Percentiles rank a stretch among this genome's conserved stretches.
Evolutionary conservation across 2,888 invertebrate species (phyloP).

Genomic region (Heliconius aoede): DNA sequence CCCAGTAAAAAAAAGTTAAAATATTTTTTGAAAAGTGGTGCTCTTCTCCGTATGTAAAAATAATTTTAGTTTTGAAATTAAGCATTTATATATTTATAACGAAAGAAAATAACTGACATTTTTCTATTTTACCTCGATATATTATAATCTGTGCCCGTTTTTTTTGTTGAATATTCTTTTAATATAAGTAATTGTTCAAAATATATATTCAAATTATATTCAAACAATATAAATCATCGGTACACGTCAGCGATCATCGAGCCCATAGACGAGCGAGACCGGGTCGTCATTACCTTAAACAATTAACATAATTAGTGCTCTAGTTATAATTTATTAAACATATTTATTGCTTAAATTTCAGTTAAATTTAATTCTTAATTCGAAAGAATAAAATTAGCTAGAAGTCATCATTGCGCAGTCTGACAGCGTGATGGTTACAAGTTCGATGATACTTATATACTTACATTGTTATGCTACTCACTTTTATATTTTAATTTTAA

Average conservation of each 20-base stretch:
- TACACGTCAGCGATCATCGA: not conserved
- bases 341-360: not conserved
- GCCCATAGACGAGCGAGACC: not conserved
- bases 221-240: not conserved
- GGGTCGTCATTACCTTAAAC: not conserved
- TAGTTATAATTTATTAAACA: constrained; percentile 1
- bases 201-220: not conserved
- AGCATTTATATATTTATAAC: too few species aligned
- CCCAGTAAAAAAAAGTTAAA: too few species aligned
- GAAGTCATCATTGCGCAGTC: not conserved
- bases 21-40: too few species aligned
- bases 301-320: constrained; percentile 17
- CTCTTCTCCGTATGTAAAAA: too few species aligned
- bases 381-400: not conserved
- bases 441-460: too few species aligned
- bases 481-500: not conserved
- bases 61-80: too few species aligned
- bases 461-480: too few species aligned
- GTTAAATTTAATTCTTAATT: not conserved
- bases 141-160: not conserved
- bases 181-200: not conserved
- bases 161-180: not conserved
- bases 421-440: not conserved
- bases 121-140: not conserved
- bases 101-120: too few species aligned